Conservation (phyloP, 2,888 invertebrate species). For the Heterodera filipjevi region DNA sequence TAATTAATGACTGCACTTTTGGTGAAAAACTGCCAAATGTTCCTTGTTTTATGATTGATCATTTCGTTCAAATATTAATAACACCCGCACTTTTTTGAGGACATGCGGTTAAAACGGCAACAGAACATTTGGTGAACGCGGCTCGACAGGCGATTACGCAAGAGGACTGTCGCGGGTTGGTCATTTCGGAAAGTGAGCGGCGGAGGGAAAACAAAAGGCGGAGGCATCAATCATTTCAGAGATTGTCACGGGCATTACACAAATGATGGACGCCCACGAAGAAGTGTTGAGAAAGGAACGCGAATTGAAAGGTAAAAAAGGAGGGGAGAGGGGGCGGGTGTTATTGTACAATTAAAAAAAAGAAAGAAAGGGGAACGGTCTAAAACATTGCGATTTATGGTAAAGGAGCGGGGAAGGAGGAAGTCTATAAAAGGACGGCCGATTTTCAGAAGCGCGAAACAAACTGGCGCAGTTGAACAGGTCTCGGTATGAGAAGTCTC, state of each 20-base stretch:
- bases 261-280: constrained; percentile 68
- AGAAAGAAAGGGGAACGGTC: too few relatives aligned
- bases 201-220: not conserved
- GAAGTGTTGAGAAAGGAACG: constrained; percentile 87
- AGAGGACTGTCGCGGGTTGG: constrained; percentile 76
- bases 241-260: constrained; percentile 72
- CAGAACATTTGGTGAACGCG: constrained; percentile 92
- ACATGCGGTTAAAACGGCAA: constrained; percentile 88
- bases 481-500: constrained; percentile 77
- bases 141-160: constrained; percentile 87
- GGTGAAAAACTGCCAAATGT: not conserved
- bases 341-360: too few relatives aligned
- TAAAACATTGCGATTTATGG: too few relatives aligned
- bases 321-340: constrained; percentile 85
- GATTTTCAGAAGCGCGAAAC: constrained; percentile 79
- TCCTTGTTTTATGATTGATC: not conserved
- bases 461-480: constrained; percentile 87
- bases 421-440: not conserved
- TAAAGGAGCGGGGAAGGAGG: constrained; percentile 66
- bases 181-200: constrained; percentile 78
- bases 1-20: not conserved
- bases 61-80: not conserved
- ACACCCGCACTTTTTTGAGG: not conserved
- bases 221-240: constrained; percentile 9
- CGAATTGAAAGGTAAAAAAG: constrained; percentile 67